Conservation (phyloP, 2,888 invertebrate genomes). For the Linnaemya vulpina region DNA sequence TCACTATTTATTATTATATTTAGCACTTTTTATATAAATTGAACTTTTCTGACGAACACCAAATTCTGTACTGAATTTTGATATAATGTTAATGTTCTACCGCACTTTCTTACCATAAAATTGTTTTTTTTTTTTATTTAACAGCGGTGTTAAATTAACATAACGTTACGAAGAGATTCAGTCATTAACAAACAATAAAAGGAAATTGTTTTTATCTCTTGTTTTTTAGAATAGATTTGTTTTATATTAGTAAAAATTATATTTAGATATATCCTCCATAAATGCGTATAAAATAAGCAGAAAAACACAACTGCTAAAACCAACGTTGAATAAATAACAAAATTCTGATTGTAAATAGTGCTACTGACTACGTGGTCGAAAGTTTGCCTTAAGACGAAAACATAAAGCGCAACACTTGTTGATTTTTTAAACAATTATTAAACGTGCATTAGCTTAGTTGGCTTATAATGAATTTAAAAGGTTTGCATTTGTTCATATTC, state of each 20-base stretch:
- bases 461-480: slow-evolving; percentile 38
- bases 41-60: too few species aligned
- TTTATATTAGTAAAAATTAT: slow-evolving; percentile 1
- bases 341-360: neutral
- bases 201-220: neutral
- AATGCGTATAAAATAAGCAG: too few species aligned
- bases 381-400: neutral
- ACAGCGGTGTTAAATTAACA: neutral
- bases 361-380: slow-evolving; percentile 44
- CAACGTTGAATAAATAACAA: neutral
- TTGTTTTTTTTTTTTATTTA: neutral
- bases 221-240: slow-evolving; percentile 3
- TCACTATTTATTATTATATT: too few species aligned
- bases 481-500: neutral
- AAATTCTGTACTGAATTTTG: too few species aligned
- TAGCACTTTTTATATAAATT: too few species aligned
- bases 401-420: slow-evolving; percentile 35
- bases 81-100: too few species aligned
- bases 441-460: neutral
- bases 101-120: too few species aligned
- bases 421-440: slow-evolving; percentile 9
- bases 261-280: neutral
- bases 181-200: neutral
- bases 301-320: neutral
- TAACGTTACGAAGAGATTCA: neutral